Conservation (phyloP, 2,888 invertebrate genomes). For the Parnassius apollo region DNA sequence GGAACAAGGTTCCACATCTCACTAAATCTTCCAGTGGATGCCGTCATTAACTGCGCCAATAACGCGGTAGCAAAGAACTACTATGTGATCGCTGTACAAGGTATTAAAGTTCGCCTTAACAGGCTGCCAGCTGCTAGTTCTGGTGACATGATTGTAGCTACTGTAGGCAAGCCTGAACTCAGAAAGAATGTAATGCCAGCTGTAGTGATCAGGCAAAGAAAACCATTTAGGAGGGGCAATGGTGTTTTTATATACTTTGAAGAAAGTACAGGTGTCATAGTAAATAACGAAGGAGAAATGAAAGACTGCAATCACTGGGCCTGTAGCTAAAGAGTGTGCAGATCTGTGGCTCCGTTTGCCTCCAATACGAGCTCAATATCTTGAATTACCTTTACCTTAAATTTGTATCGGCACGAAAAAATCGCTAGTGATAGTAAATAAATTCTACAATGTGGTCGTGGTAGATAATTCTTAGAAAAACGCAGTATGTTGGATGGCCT, state of each 20-base stretch:
- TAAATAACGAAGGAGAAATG: constrained; percentile 99
- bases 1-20: constrained; percentile 99
- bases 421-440: no score
- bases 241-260: constrained; percentile 99
- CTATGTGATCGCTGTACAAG: constrained; percentile 99
- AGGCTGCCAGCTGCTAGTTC: constrained; percentile 98
- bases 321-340: constrained; percentile 99
- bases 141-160: constrained; percentile 99
- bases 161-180: constrained; percentile 99
- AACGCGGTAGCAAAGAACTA: constrained; percentile 99
- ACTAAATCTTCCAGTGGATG: constrained; percentile 99
- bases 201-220: constrained; percentile 98
- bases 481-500: no score
- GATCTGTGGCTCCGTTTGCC: constrained; percentile 99
- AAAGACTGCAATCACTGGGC: constrained; percentile 99
- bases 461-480: no score
- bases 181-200: constrained; percentile 99
- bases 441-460: no score
- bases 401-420: no score
- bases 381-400: constrained; percentile 59
- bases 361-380: constrained; percentile 99
- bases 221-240: constrained; percentile 99
- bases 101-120: constrained; percentile 98
- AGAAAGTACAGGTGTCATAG: constrained; percentile 99
- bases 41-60: constrained; percentile 99